Evolutionary conservation across 2,113 vertebrate genomes (phyloP), one percentile per base, ranked within the genome.

Genomic region (Grammomys dolichurus): DNA sequence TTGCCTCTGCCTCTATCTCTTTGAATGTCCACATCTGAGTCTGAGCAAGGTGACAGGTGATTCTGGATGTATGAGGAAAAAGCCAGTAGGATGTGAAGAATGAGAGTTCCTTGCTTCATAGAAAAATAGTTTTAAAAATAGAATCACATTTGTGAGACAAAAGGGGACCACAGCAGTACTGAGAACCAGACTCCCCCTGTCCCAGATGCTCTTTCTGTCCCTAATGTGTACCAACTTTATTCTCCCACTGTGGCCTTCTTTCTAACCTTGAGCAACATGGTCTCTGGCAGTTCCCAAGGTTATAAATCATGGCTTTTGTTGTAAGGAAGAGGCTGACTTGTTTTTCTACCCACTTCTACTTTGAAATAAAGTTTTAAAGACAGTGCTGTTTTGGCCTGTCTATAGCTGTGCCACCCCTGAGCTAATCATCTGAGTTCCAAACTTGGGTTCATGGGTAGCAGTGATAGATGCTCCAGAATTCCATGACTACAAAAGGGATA

Each of bases 351-450:
- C 11, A 58, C 17, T 84, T 69, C 19, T 7, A 54, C 17, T 93
- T 89, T 96, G 80, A 73, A 82, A 82, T 73, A 40, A 86, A 87
- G 87, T 81, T 93, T 84, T 48, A 5, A 51, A 92, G 70, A 48
- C 90, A 86, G 26, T 13, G 20, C 7, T 88, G 26, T 56, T 69
- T 20, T 82, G 65, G 43, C n/a, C 12, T n/a, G 22, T 72, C 51
- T 51, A 36, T 22, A 3, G 20, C 36, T 51, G 2, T 51, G 46
- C 54, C 60, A 20, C 6, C 5, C 33, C 56, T 85, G 70, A 19
- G 13, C 58, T 40, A 51, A 10, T 65, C 95, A 75, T 2, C 17
- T 40, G 9, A 24, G 48, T 80, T 51, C 76, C 48, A 12, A 40
- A 28, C 60, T 60, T 46, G 5, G 13, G 31, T 31, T 94, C 87